Evolutionary conservation across 2,888 invertebrate species (phyloP), one percentile per base, ranked within the genome.

Genomic region (Harmothoe impar): DNA sequence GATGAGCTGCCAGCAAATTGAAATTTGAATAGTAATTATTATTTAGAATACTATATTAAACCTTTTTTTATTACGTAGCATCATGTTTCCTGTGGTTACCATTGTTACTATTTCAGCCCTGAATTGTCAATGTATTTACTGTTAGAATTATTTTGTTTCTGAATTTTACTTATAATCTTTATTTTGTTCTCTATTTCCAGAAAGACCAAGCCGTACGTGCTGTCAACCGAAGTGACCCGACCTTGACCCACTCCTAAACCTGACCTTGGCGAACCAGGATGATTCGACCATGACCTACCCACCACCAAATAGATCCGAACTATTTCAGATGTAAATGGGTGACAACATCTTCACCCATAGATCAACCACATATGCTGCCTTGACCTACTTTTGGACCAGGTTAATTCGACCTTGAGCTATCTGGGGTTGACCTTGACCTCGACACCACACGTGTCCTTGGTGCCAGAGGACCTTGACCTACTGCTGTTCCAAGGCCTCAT

Each of bases 241-340:
- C 86, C 86, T 56, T 86, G 54, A 56, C 56, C 52, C 86, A 86
- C 81, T n/a, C 81, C 3, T 81, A 35, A 81, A 33, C 43, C 77
- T 81, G 43, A 33, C 25, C 77, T 77, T 25, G 77, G 77, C 31
- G 43, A 29, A 7, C 31, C 29, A 29, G 7, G 77, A 77, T 77
- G 43, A 43, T 43, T 25, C 62, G 77, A 77, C 77, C 77, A 20
- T 77, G 77, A 77, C 77, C 77, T 25, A 77, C 29, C 25, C 29
- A 77, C 29, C 25, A 3, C 20, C 17, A 31, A 17, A 31, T 3
- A n/a, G 77, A 25, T 5, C 29, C 3, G 31, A 77, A 20, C 5
- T 17, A 25, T n/a, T 5, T 25, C 31, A 20, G 29, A 77, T 62
- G 3, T 20, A 62, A n/a, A 62, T 20, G 15, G 7, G 62, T n/a